These are phyloP conservation scores for Epinephelus awoara DNA, from an alignment of 2,797 vertebrate species.

Conservation along the genomic window DNA sequence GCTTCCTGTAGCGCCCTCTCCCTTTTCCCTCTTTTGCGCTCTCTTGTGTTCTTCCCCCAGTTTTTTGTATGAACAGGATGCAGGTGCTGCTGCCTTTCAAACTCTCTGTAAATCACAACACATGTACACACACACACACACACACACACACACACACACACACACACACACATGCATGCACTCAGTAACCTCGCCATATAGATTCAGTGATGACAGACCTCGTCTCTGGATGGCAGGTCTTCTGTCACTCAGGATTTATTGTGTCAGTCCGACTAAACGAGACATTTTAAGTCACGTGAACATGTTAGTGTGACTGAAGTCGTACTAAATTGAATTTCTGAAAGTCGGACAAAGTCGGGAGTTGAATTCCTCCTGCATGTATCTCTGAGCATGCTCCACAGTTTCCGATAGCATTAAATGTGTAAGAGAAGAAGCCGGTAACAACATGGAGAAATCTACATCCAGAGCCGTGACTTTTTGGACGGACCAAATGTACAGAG, in stretches of 20 bases:
- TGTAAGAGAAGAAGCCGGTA: no score
- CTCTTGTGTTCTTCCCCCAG: slow-evolving; percentile 20
- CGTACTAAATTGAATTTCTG: no score
- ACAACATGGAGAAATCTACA: no score
- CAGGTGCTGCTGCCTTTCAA: slow-evolving; percentile 57
- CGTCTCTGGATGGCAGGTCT: slow-evolving; percentile 2
- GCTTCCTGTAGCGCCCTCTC: slow-evolving; percentile 60
- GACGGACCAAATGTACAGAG: no score
- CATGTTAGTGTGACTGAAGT: no score
- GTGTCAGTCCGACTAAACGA: no score
- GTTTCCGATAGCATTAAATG: no score
- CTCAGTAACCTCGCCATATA: neutral
- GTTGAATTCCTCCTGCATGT: no score
- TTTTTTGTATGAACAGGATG: slow-evolving; percentile 67
- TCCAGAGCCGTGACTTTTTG: no score
- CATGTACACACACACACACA: neutral
- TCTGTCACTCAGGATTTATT: neutral
- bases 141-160: neutral
- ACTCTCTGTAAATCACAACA: slow-evolving; percentile 1
- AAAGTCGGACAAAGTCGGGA: no score
- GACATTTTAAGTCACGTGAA: no score
- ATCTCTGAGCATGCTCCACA: no score
- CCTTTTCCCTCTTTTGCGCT: slow-evolving; percentile 37
- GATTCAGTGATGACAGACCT: slow-evolving; percentile 9
- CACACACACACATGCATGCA: neutral